These are phyloP conservation scores for Argyrosomus regius DNA, from an alignment of 2,797 vertebrate genomes.

Conservation along the genomic window DNA sequence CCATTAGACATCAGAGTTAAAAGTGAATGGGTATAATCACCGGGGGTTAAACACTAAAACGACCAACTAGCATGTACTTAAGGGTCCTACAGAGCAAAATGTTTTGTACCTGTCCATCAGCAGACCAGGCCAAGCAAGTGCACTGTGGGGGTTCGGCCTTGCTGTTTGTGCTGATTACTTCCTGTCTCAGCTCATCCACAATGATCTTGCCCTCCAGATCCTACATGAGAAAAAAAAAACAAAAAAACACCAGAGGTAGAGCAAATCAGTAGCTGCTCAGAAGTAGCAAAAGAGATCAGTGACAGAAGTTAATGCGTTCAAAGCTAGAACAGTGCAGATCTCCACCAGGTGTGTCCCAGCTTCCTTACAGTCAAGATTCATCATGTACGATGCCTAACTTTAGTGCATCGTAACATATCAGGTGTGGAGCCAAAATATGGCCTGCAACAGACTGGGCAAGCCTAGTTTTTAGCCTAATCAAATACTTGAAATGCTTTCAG, in stretches of 20 bases:
- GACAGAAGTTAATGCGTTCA: neutral
- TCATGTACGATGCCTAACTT: too few species aligned
- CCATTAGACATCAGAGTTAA: conserved; percentile 81
- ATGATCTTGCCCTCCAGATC: conserved; percentile 98
- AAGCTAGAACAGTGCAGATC: neutral
- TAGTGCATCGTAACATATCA: too few species aligned
- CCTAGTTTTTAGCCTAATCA: too few species aligned
- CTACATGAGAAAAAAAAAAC: conserved; percentile 70
- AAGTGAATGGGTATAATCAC: conserved; percentile 87
- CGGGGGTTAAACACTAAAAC: conserved; percentile 53
- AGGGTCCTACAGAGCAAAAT: neutral
- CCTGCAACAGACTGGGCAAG: too few species aligned
- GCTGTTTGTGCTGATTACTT: conserved; percentile 97
- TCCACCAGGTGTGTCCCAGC: too few species aligned
- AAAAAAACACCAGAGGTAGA: neutral
- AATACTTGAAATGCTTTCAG: too few species aligned
- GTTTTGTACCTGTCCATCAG: conserved; percentile 93
- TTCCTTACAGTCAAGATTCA: too few species aligned
- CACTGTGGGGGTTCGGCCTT: conserved; percentile 96
- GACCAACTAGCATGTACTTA: neutral
- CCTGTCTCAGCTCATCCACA: conserved; percentile 96
- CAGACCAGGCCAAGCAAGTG: conserved; percentile 95
- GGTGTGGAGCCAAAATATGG: too few species aligned
- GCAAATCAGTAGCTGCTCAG: neutral
- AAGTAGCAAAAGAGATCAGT: neutral